Evolutionary conservation across 2,113 vertebrate genomes (phyloP), one percentile per base, ranked within the genome.

Genomic region (Rhabdornis inornatus): DNA sequence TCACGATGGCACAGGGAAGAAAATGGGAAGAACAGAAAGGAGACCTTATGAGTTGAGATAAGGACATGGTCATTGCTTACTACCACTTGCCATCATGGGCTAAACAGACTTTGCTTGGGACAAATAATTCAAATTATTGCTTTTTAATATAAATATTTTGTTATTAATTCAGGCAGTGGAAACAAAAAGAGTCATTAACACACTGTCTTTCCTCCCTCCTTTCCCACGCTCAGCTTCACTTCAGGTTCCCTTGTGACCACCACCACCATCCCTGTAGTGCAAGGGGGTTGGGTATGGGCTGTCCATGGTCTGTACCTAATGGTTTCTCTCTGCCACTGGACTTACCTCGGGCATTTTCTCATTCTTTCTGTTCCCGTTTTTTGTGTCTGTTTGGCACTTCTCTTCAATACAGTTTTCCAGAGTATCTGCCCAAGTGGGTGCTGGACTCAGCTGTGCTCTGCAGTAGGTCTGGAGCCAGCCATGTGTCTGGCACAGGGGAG

Each of bases 401-500:
- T 5, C 44, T 47, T 84, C 30, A 70, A 39, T 30, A 6, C 2
- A 8, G 13, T 65, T 87, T 55, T 50, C 11, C 18, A 42, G 30
- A 39, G 50, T 23, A 57, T 86, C 30, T 59, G 11, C n/a, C 11
- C 10, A 33, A 11, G 19, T 25, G 35, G 6, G 59, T 74, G 40
- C 23, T 52, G 50, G 50, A 52, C 50, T 28, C 18, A 44, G 15
- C 31, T 37, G 25, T 83, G 49, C 8, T 33, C 35, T 72, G 68
- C 35, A 28, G 17, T 22, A 31, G 19, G 13, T 56, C 45, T 59
- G 14, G 27, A 74, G 31, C 35, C 3, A 5, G 10, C 13, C 3
- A 2, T 33, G 3, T 74, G 49, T 47, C 49, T 0, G 0, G 55
- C 71, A 28, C 30, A 15, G 68, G 39, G 22, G 42, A 83, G 31